These are phyloP conservation scores for Takifugu flavidus DNA, from an alignment of 2,113 vertebrate genomes.

Conservation along the genomic window DNA sequence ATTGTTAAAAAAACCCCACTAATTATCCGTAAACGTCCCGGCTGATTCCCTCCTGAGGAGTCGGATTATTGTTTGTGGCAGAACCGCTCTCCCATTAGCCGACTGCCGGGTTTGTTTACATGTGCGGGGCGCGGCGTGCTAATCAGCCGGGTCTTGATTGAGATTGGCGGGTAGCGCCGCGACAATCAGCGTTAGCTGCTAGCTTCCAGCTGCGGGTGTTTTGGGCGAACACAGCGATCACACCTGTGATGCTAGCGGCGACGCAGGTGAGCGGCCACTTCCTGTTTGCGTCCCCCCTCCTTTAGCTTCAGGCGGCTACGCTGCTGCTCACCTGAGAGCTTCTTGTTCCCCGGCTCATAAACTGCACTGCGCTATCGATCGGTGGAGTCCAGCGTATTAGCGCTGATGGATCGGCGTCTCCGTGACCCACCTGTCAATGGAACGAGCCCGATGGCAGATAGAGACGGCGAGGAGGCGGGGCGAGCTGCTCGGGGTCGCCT, in stretches of 20 bases:
- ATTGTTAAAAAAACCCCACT: neutral
- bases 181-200: slow-evolving; percentile 49
- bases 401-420: slow-evolving; percentile 47
- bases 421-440: slow-evolving; percentile 33
- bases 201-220: slow-evolving; percentile 42
- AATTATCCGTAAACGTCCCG: slow-evolving; percentile 19
- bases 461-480: slow-evolving; percentile 11
- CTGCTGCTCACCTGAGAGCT: slow-evolving; percentile 42
- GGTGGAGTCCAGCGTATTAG: slow-evolving; percentile 47
- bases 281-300: slow-evolving; percentile 47
- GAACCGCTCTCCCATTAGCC: slow-evolving; percentile 40
- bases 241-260: too few species aligned
- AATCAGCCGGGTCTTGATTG: slow-evolving; percentile 66
- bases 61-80: slow-evolving; percentile 50
- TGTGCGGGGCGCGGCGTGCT: slow-evolving; percentile 44
- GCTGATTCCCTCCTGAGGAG: slow-evolving; percentile 40
- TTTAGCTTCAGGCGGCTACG: slow-evolving; percentile 42
- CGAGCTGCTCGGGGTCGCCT: slow-evolving; percentile 28
- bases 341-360: slow-evolving; percentile 32
- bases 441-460: slow-evolving; percentile 28
- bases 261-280: slow-evolving; percentile 26
- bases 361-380: slow-evolving; percentile 53
- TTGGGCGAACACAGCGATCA: slow-evolving; percentile 17
- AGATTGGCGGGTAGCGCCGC: slow-evolving; percentile 54
- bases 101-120: slow-evolving; percentile 52